Base-by-base conservation (phyloP, 2,888 invertebrate species). In the Dendrolimus pini region DNA sequence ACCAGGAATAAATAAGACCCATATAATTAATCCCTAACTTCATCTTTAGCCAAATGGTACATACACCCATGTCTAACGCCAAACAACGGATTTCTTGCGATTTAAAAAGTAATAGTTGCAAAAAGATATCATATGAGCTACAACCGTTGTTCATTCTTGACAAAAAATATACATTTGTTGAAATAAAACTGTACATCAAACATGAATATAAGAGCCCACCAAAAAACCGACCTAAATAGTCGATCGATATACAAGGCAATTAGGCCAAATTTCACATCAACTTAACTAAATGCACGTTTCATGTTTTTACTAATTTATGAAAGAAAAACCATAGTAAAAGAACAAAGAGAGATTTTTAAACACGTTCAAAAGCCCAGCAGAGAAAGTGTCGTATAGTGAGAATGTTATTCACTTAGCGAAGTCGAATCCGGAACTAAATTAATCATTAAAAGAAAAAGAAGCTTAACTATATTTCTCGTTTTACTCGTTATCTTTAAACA, bases 381-480 rank as follows among this genome's bases (percentile, higher is more conserved):
- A 62, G 69, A 69, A 69, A 67, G 67, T 59, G 66, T 64, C 54
- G 58, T 58, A 55, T 58, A 65, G 64, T 61, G 64, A 63, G 64
- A 68, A 61, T 60, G 65, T 66, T 70, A 68, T 65, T 57, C 57
- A 47, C 47, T 60, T 63, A 59, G 56, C 55, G 41, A 62, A 68
- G 66, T 64, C 62, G 58, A 60, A 62, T 59, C 67, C 68, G 67
- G 70, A 74, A 65, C 62, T 64, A 59, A 60, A 60, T 65, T 63
- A 62, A 56, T 54, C 42, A 59, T 59, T 61, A 52, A 61, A 55
- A 30, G 56, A 59, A 52, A 61, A 55, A 30, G 56, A 60, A 61
- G 47, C 47, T 47, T 47, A 61, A 59, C 53, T 58, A 60, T 61
- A 65, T 58, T 59, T 53, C 52, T 57, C 47, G 56, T 41, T 59